phyloP scores from a whole-genome alignment of 2,888 invertebrate genomes.

The Neocrepidodera transversa region DNA sequence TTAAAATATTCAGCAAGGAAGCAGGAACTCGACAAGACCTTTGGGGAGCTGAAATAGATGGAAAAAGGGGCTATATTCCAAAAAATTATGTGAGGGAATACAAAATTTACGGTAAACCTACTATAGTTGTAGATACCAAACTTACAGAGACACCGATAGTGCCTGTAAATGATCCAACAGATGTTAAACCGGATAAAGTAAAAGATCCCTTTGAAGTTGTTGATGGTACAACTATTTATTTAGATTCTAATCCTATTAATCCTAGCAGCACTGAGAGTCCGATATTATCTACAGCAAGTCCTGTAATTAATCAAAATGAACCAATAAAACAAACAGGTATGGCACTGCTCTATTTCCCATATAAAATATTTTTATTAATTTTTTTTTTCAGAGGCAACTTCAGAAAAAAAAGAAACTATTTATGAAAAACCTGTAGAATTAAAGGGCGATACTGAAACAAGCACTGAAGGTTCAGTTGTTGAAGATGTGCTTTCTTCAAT shows the following conservation, averaged over 20 bases:
- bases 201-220: conserved; percentile 61
- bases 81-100: conserved; percentile 67
- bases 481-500: conserved; percentile 35
- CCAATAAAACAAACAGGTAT: conserved; percentile 23
- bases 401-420: not conserved
- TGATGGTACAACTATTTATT: conserved; percentile 72
- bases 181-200: conserved; percentile 49
- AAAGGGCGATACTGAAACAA: conserved; percentile 14
- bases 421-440: not conserved
- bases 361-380: not conserved
- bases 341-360: not conserved
- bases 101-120: conserved; percentile 60
- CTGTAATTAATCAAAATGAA: conserved; percentile 18
- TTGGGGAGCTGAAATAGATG: conserved; percentile 76
- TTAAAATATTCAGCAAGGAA: conserved; percentile 74
- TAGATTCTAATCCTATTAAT: conserved; percentile 39
- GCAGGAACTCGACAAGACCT: conserved; percentile 67
- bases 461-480: conserved; percentile 31
- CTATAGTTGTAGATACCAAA: conserved; percentile 61
- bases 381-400: not conserved
- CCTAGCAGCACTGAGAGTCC: conserved; percentile 38
- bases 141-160: conserved; percentile 42
- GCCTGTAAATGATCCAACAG: conserved; percentile 35
- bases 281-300: conserved; percentile 33
- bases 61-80: conserved; percentile 73